phyloP scores from a whole-genome alignment of 2,113 vertebrate genomes.

The Plectropomus leopardus region DNA sequence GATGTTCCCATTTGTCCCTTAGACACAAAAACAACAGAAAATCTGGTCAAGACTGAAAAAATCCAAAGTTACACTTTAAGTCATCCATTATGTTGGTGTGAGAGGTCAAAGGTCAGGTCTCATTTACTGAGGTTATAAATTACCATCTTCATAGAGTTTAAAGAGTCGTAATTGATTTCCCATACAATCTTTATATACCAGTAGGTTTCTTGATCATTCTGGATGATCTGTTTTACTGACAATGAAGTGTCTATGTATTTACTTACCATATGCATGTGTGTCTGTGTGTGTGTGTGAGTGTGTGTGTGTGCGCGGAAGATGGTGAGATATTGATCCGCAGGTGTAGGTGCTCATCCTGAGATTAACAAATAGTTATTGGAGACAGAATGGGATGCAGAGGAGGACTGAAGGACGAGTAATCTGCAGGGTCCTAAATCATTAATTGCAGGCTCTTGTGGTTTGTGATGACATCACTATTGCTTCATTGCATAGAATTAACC shows the following conservation, averaged over 20 bases:
- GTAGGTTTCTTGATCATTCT: background rate
- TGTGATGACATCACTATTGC: background rate
- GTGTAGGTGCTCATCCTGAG: conserved; percentile 13
- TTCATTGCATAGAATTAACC: conserved; percentile 17
- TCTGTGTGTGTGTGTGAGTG: background rate
- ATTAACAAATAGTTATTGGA: conserved; percentile 20
- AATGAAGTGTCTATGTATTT: background rate
- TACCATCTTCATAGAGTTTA: background rate
- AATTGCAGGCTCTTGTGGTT: conserved; percentile 6
- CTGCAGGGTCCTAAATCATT: background rate
- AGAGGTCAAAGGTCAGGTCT: conserved; percentile 43
- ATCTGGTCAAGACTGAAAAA: no score
- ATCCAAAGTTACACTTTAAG: background rate
- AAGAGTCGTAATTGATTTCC: conserved; percentile 31
- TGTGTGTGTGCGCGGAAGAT: background rate
- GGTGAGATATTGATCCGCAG: conserved; percentile 16
- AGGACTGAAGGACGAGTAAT: background rate
- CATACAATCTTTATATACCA: background rate
- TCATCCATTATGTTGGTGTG: background rate
- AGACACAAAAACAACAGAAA: no score
- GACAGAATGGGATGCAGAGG: background rate
- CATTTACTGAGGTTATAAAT: conserved; percentile 18
- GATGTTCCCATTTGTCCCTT: no score
- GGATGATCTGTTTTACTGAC: conserved; percentile 19
- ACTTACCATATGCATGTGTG: no score